A percentile compares a stretch with the other conserved stretches of the same genome.
phyloP scores from a whole-genome alignment of 2,888 invertebrate genomes.

The Cordilura impudica region DNA sequence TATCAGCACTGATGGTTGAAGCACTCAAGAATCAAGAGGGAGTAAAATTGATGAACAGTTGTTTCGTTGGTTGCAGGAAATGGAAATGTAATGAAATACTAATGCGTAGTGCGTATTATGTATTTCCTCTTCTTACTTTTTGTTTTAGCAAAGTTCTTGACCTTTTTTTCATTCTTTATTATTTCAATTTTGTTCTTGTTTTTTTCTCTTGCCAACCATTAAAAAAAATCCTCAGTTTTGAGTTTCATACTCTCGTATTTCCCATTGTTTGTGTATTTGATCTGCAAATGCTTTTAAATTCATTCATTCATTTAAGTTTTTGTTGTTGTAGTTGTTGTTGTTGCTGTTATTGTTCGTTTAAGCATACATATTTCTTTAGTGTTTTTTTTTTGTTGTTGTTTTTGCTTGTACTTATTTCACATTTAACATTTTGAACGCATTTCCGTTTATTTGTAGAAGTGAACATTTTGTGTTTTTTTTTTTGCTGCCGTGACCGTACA shows the following conservation, averaged over 20 bases:
- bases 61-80: background rate
- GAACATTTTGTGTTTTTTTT: conserved; percentile 25
- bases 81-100: background rate
- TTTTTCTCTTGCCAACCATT: conserved; percentile 1
- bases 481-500: conserved; percentile 14
- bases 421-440: conserved; percentile 61
- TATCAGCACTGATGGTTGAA: background rate
- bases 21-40: background rate
- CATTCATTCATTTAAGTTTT: conserved; percentile 39
- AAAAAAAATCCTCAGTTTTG: conserved; percentile 37
- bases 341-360: background rate
- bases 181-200: background rate
- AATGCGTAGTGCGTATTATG: background rate
- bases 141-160: conserved; percentile 56
- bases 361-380: background rate
- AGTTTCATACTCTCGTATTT: conserved; percentile 50
- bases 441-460: conserved; percentile 54
- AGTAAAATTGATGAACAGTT: background rate
- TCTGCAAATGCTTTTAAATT: conserved; percentile 58
- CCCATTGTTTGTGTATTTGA: conserved; percentile 52
- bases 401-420: conserved; percentile 40
- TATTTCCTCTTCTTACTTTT: conserved; percentile 17
- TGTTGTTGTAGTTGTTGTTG: conserved; percentile 3
- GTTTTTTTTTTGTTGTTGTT: background rate
- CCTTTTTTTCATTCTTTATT: conserved; percentile 32